phyloP scores from a whole-genome alignment of 2,113 vertebrate genomes.

The Agelaius tricolor region DNA sequence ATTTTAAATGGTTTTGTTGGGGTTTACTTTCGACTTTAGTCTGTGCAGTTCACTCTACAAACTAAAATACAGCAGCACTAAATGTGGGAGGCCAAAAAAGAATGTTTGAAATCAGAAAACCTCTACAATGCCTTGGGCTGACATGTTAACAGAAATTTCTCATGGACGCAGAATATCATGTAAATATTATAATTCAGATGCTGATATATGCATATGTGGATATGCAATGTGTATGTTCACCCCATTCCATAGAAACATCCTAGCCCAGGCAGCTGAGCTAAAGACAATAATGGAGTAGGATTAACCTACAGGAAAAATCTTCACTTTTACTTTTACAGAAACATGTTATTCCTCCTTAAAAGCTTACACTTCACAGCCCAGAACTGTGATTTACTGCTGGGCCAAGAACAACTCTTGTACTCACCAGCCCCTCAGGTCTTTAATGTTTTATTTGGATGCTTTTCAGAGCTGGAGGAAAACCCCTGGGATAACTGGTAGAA shows the following conservation, averaged over 20 bases:
- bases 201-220: background rate
- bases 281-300: background rate
- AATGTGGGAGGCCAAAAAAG: background rate
- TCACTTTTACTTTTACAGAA: background rate
- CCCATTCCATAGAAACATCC: background rate
- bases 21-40: background rate
- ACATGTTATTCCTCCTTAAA: background rate
- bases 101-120: background rate
- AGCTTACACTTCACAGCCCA: background rate
- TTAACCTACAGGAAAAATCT: background rate
- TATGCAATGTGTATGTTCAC: background rate
- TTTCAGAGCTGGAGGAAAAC: background rate
- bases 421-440: background rate
- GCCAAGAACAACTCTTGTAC: background rate
- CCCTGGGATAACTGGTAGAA: background rate
- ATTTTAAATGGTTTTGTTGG: background rate
- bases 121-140: background rate
- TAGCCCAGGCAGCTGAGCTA: background rate
- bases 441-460: background rate
- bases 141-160: background rate
- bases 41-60: background rate
- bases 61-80: background rate
- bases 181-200: background rate
- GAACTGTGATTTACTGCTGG: background rate
- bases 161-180: rapidly evolving